Percentiles rank a stretch among this genome's conserved stretches.
phyloP scores from a whole-genome alignment of 2,888 invertebrate species.

The Girardia tigrina region DNA sequence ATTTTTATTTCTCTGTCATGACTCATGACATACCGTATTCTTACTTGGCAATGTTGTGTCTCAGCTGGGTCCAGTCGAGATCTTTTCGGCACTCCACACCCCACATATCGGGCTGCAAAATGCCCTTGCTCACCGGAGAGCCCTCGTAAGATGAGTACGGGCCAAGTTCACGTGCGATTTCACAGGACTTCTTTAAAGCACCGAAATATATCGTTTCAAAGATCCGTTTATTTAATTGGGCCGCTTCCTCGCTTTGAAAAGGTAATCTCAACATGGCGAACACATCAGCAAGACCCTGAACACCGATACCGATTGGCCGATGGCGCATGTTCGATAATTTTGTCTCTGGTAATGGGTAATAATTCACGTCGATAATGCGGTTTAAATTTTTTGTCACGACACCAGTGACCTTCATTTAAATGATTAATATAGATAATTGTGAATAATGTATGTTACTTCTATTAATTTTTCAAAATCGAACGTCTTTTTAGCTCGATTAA shows the following conservation, averaged over 20 bases:
- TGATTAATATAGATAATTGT: too few relatives aligned
- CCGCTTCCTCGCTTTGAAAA: conserved; percentile 75
- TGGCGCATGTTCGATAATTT: conserved; percentile 66
- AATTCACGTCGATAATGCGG: conserved; percentile 88
- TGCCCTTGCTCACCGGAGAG: conserved; percentile 79
- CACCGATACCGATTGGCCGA: conserved; percentile 66
- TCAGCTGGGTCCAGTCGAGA: conserved; percentile 69
- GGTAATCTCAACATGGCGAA: conserved; percentile 74
- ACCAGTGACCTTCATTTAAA: conserved; percentile 61
- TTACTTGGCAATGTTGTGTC: conserved; percentile 66
- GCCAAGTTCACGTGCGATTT: conserved; percentile 70
- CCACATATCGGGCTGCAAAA: conserved; percentile 97
- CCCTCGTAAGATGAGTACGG: conserved; percentile 80
- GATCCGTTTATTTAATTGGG: conserved; percentile 74
- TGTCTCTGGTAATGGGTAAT: conserved; percentile 78
- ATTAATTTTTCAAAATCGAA: conserved; percentile 77
- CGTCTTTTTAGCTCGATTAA: conserved; percentile 59
- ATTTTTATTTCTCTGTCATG: not conserved
- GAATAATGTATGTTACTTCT: too few relatives aligned
- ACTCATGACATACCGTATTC: conserved; percentile 38
- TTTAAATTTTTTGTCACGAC: conserved; percentile 77
- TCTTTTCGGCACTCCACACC: conserved; percentile 61
- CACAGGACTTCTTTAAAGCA: conserved; percentile 87
- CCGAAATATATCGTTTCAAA: conserved; percentile 95
- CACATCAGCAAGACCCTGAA: conserved; percentile 91